phyloP scores from a whole-genome alignment of 64 coral and sea anemone species.

The Astreopora myriophthalma region DNA sequence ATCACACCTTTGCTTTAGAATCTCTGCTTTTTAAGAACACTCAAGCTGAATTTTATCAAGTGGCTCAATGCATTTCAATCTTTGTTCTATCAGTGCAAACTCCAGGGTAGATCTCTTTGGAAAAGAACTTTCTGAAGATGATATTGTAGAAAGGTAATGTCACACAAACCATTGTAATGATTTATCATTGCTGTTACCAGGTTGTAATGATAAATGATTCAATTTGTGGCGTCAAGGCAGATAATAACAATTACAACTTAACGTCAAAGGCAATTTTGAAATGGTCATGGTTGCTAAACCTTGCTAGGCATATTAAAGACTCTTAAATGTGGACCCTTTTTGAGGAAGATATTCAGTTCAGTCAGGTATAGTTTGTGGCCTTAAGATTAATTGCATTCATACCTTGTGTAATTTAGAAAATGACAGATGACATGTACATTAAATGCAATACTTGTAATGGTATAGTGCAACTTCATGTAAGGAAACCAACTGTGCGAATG shows the following conservation, averaged over 20 bases:
- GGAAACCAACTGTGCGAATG: too few relatives aligned
- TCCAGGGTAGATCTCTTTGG: background rate
- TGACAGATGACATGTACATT: too few relatives aligned
- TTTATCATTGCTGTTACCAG: background rate
- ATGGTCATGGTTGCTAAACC: background rate
- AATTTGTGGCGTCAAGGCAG: background rate
- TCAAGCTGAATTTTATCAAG: background rate
- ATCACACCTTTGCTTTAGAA: background rate
- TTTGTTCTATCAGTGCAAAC: background rate
- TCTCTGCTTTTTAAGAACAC: background rate
- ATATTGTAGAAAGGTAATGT: slow-evolving; percentile 7
- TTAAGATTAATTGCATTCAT: too few relatives aligned
- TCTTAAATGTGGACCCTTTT: background rate
- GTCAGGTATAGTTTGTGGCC: background rate
- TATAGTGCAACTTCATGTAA: too few relatives aligned
- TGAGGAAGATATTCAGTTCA: slow-evolving; percentile 25
- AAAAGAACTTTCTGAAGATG: slow-evolving; percentile 1
- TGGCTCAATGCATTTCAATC: background rate
- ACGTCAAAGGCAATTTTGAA: background rate
- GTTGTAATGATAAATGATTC: slow-evolving; percentile 32
- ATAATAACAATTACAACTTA: background rate
- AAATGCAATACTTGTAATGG: too few relatives aligned
- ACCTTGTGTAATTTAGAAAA: too few relatives aligned
- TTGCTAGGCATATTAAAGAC: background rate
- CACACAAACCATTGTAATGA: background rate